Evolutionary conservation across 1,140 invertebrate species (phyloP), one percentile per base, ranked within the genome.

Genomic region (Brachionus sp.): DNA sequence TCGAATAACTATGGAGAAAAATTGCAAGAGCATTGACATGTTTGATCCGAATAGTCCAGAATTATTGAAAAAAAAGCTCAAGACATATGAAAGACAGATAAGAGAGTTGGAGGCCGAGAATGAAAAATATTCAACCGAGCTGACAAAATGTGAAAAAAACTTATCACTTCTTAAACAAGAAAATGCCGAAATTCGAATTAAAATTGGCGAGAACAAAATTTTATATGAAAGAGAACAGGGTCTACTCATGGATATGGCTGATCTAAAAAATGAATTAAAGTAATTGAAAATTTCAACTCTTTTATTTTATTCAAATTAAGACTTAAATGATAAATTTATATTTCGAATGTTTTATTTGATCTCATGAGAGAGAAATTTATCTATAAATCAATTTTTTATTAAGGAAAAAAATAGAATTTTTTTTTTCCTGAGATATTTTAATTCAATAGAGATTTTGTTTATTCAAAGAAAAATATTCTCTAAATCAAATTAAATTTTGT

Each of bases 1-100:
- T 46, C 70, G 70, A 25, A 25, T 75, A 39, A 75, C 6, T 25
- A 12, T 75, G 42, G 70, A 75, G n/a, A 75, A 75, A 46, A 75
- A 39, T 70, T 19, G 19, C 19, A 75, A 46, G 42, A 46, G n/a
- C 19, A n/a, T n/a, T 39, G 66, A 70, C 35, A 39, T 39, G 33
- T 70, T 70, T 39, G 35, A 44, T 46, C 70, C 70, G 42, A 46
- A 44, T 44, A 75, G 70, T 75, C 42, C 42, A 1, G 70, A 75
- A 44, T 29, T 75, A 19, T 1, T 75, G 39, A 75, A 75, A 75
- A 75, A 75, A 46, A 75, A 75, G 23, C 33, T 75, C 5, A 75
- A 78, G 16, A 78, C 75, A 10, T 78, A 57, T 62, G 75, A 78
- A 37, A 57, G 39, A 57, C 75, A 78, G 19, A 78, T 78, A 4